Evolutionary conservation across 2,113 vertebrate genomes (phyloP).

Genomic region (cat (Felis catus)): F.catus_Fca126_mat1.0 CM031425.1:27367001-27367500

Average conservation of each 20-base stretch:
- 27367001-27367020: not conserved
- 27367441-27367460: not conserved
- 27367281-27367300: conserved; percentile 91
- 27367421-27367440: conserved; percentile 44
- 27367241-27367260: conserved; percentile 93
- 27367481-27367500: conserved; percentile 12
- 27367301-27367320: conserved; percentile 95
- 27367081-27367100: not conserved
- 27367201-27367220: conserved; percentile 92
- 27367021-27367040: not conserved
- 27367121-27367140: conserved; percentile 41
- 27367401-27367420: conserved; percentile 92
- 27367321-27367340: conserved; percentile 98
- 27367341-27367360: conserved; percentile 88
- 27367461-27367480: conserved; percentile 48
- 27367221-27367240: conserved; percentile 92
- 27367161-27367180: conserved; percentile 56
- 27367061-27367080: not conserved
- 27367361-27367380: conserved; percentile 84
- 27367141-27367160: conserved; percentile 29
- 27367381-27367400: conserved; percentile 95
- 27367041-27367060: conserved; percentile 39
- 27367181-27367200: conserved; percentile 95
- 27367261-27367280: conserved; percentile 94
- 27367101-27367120: conserved; percentile 29